phyloP scores from a whole-genome alignment of 2,888 invertebrate genomes.

The Petrolisthes cinctipes region DNA sequence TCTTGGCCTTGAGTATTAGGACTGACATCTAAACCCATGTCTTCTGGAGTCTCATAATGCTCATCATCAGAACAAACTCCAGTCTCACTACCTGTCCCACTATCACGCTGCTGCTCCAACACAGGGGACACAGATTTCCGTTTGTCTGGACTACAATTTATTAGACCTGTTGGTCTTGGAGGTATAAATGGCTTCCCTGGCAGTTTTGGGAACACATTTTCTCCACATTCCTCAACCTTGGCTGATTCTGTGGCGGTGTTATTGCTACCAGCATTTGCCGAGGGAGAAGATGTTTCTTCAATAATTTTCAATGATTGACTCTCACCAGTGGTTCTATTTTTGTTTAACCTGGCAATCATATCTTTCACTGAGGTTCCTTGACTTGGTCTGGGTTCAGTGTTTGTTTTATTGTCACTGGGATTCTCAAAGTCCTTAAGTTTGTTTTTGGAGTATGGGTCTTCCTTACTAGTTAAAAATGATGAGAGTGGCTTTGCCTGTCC shows the following conservation, averaged over 20 bases:
- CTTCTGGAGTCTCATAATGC: constrained; percentile 47
- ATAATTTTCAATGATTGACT: neutral
- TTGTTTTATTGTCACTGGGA: neutral
- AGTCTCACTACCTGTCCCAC: neutral
- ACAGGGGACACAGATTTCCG: neutral
- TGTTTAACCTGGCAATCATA: constrained; percentile 51
- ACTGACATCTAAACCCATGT: constrained; percentile 12
- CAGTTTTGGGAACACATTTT: neutral
- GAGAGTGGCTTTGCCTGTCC: constrained; percentile 17
- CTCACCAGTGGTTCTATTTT: constrained; percentile 34
- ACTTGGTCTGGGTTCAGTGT: neutral
- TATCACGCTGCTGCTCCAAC: neutral
- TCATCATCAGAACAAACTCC: constrained; percentile 24
- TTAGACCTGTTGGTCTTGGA: constrained; percentile 25
- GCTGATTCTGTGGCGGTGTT: neutral
- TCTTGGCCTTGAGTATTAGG: constrained; percentile 11
- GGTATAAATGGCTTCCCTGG: constrained; percentile 22
- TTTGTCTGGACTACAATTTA: constrained; percentile 2
- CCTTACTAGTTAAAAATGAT: constrained; percentile 23
- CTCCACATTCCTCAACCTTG: neutral
- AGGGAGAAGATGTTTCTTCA: neutral
- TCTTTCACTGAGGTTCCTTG: constrained; percentile 56
- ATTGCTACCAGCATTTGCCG: neutral
- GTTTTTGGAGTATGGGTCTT: constrained; percentile 30
- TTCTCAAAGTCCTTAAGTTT: constrained; percentile 35